Evolutionary conservation across 1,140 invertebrate species (phyloP).

Genomic region (Camponotus pennsylvanicus): DNA sequence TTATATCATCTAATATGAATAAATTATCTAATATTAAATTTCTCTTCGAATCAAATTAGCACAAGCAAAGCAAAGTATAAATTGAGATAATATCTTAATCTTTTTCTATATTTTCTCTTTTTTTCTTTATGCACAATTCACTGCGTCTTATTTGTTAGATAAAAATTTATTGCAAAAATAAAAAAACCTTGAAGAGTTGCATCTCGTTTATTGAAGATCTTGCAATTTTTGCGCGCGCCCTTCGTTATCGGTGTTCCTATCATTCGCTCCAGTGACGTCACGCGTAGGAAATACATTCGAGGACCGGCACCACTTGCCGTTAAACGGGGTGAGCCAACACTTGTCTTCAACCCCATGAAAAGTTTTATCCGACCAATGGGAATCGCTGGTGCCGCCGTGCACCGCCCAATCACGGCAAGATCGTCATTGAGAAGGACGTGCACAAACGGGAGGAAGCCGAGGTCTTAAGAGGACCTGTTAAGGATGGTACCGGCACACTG

Average conservation of each 20-base stretch:
- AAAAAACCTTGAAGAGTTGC: neutral
- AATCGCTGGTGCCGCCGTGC: constrained; percentile 47
- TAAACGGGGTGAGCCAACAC: constrained; percentile 71
- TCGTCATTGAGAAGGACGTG: constrained; percentile 62
- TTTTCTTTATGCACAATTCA: neutral
- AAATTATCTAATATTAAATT: no score
- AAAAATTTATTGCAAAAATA: constrained; percentile 6
- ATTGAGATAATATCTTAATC: neutral
- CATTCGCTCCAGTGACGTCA: constrained; percentile 71
- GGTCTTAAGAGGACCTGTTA: constrained; percentile 75
- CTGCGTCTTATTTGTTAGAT: neutral
- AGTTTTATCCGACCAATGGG: constrained; percentile 76
- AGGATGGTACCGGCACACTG: constrained; percentile 68
- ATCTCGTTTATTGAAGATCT: constrained; percentile 25
- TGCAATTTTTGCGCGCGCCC: constrained; percentile 51
- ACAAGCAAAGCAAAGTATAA: neutral
- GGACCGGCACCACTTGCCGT: constrained; percentile 45
- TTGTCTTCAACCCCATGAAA: constrained; percentile 75
- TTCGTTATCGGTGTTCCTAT: constrained; percentile 20
- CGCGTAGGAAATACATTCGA: constrained; percentile 67
- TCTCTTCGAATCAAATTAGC: neutral
- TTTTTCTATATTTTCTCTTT: neutral
- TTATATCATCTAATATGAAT: neutral
- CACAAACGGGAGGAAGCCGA: constrained; percentile 68
- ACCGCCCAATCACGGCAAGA: constrained; percentile 73